Percentiles rank a stretch among this genome's conserved stretches.
phyloP scores from a whole-genome alignment of 1,140 invertebrate genomes.

The Propsilocerus akamusi region DNA sequence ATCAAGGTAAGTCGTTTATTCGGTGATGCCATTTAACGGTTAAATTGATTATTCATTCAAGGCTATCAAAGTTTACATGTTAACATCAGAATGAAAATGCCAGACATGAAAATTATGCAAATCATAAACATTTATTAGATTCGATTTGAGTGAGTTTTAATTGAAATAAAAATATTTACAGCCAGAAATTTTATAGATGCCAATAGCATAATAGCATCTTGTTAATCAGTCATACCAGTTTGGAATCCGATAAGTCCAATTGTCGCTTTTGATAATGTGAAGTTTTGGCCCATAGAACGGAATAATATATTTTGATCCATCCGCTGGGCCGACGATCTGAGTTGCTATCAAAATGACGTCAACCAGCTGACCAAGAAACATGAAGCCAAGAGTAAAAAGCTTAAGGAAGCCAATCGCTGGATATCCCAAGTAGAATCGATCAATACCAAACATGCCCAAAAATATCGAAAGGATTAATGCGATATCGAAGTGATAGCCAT shows the following conservation, averaged over 20 bases:
- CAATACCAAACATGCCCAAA: conserved; percentile 91
- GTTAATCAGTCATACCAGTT: neutral
- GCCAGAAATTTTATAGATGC: too few species aligned
- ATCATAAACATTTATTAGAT: too few species aligned
- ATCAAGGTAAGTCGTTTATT: too few species aligned
- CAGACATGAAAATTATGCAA: too few species aligned
- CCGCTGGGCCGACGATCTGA: conserved; percentile 75
- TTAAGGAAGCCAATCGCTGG: conserved; percentile 87
- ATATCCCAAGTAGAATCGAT: conserved; percentile 93
- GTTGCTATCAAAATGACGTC: conserved; percentile 93
- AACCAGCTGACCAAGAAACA: conserved; percentile 88
- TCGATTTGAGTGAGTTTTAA: too few species aligned
- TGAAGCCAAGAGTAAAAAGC: conserved; percentile 86
- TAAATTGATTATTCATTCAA: too few species aligned
- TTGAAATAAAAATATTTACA: too few species aligned
- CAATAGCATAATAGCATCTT: too few species aligned
- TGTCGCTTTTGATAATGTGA: conserved; percentile 61
- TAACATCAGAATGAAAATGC: too few species aligned
- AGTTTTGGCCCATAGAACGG: conserved; percentile 84
- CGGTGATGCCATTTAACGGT: too few species aligned
- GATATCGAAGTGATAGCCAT: conserved; percentile 86
- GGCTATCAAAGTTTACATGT: too few species aligned
- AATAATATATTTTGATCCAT: conserved; percentile 91
- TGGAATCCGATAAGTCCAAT: conserved; percentile 64
- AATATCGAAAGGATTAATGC: conserved; percentile 86